Percentiles rank a stretch among this genome's conserved stretches.
Evolutionary conservation across 2,797 vertebrate species (phyloP).

Genomic region (Tragelaphus oryx): DNA sequence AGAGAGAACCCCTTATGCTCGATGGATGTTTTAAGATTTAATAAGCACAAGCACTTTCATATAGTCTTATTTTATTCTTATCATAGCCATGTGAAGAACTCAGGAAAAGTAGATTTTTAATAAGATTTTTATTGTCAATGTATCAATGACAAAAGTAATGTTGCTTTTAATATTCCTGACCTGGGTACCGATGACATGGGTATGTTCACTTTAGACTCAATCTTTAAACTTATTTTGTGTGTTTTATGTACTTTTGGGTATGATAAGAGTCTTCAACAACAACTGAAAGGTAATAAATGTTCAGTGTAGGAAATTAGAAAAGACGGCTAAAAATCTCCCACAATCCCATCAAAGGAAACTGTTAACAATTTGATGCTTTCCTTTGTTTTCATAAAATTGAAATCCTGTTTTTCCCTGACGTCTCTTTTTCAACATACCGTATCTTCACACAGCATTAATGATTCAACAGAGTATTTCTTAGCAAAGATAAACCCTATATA

Average conservation of each 20-base stretch:
- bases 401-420: background rate
- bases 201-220: background rate
- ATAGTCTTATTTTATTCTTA: background rate
- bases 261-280: background rate
- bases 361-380: background rate
- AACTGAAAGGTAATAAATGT: background rate
- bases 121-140: background rate
- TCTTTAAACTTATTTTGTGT: background rate
- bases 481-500: constrained; percentile 17
- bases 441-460: background rate
- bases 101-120: background rate
- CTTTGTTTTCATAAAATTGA: background rate
- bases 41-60: background rate
- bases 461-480: background rate
- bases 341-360: background rate
- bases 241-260: background rate
- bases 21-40: background rate
- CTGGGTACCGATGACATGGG: background rate
- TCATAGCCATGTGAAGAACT: background rate
- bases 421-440: background rate
- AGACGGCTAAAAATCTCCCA: background rate
- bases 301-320: background rate
- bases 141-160: background rate
- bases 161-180: background rate
- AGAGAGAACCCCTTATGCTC: background rate